These are phyloP conservation scores for Equus quagga DNA, from an alignment of 2,113 vertebrate genomes.

Conservation along the genomic window DNA sequence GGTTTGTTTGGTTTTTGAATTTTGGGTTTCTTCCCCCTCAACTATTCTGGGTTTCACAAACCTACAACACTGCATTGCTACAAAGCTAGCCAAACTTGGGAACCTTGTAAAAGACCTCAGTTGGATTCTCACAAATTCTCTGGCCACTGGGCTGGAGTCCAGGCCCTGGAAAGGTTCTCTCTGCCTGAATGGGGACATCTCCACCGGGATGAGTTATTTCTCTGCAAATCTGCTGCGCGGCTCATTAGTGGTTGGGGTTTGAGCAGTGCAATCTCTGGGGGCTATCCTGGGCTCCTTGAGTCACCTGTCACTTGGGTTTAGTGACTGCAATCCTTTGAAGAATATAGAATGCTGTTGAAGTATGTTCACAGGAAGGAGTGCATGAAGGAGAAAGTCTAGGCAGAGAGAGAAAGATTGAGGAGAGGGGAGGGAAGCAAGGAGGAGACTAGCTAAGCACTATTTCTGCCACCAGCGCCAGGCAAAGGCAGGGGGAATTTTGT, in stretches of 20 bases:
- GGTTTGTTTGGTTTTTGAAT: not conserved
- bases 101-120: not conserved
- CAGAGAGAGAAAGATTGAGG: not conserved
- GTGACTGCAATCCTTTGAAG: not conserved
- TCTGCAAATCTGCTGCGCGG: not conserved
- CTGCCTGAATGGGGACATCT: not conserved
- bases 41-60: conserved; percentile 5
- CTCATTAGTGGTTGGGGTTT: not conserved
- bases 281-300: not conserved
- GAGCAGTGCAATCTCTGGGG: not conserved
- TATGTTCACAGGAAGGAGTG: not conserved
- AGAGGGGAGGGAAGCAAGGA: not conserved
- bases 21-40: not conserved
- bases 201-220: not conserved
- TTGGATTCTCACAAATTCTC: not conserved
- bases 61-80: not conserved
- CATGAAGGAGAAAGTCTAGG: not conserved
- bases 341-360: not conserved
- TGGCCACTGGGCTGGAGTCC: not conserved
- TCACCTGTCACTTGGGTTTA: not conserved
- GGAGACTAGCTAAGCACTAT: not conserved
- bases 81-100: not conserved
- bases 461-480: not conserved
- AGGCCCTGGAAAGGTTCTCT: not conserved
- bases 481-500: not conserved